phyloP scores from a whole-genome alignment of 2,888 invertebrate genomes.

The Carpatolechia fugitivella region DNA sequence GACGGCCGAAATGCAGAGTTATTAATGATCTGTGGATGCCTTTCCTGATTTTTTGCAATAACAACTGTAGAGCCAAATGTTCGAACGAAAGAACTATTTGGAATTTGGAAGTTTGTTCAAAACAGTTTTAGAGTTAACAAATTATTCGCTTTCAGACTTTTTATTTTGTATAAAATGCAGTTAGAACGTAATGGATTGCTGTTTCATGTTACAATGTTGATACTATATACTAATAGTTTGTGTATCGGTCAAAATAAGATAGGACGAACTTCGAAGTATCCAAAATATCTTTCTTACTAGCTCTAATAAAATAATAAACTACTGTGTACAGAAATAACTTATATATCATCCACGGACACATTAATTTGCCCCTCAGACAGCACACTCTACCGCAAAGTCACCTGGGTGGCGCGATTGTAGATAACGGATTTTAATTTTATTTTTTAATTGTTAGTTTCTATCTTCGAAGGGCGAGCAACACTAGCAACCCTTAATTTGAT shows the following conservation, averaged over 20 bases:
- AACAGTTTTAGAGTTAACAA: background rate
- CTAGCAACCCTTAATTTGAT: slow-evolving; percentile 59
- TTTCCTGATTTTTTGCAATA: slow-evolving; percentile 1
- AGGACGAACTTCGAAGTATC: too few relatives aligned
- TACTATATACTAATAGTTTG: too few relatives aligned
- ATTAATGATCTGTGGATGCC: slow-evolving; percentile 3
- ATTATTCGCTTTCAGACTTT: background rate
- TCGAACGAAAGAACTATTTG: background rate
- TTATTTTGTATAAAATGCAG: too few relatives aligned
- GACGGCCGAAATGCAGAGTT: slow-evolving; percentile 1
- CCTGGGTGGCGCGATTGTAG: slow-evolving; percentile 68
- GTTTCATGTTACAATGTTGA: too few relatives aligned
- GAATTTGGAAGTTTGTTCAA: background rate
- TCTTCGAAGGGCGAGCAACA: slow-evolving; percentile 56
- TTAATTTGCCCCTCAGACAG: slow-evolving; percentile 8
- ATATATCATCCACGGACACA: slow-evolving; percentile 6
- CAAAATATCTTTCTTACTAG: too few relatives aligned
- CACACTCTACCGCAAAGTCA: background rate
- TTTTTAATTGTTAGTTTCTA: slow-evolving; percentile 61
- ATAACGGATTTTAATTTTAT: slow-evolving; percentile 56
- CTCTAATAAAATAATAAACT: background rate
- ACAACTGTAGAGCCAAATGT: slow-evolving; percentile 1
- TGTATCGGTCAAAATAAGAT: too few relatives aligned
- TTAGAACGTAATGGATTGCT: too few relatives aligned
- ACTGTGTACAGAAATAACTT: background rate